Base-by-base conservation (phyloP, 30 jellyfish, hydroid and myxozoan genomes). In the Sanderia malayensis region DNA sequence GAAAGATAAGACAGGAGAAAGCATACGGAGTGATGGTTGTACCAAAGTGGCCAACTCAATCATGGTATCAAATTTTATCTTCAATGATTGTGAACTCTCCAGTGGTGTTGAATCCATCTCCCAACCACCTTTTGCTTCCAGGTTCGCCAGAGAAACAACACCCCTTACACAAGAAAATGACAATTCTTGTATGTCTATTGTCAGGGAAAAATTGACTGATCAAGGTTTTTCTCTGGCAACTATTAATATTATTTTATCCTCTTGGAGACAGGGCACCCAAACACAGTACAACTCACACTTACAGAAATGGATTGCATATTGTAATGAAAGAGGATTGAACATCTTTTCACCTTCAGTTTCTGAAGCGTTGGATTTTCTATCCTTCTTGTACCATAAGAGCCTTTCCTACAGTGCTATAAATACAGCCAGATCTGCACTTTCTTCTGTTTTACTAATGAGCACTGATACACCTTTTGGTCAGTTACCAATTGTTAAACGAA, bases 351-450 rank as follows among this genome's bases (percentile, higher is more conserved):
- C 87, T 32, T 2, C 66, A 32, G 66, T 61, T 6, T 17, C 69
- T 17, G 80, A 59, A 59, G 87, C 75, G 1, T 2, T 58, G 18
- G 79, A 60, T 59, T 75, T 75, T n/a, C 79, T 75, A 4, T 6
- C 59, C 7, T 2, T 31, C 31, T 31, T 58, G 6, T 75, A 2
- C 79, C 20, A 47, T 22, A 37, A 32, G 44, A 21, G 29, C 21
- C 28, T 31, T 13, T 73, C 77, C 30, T 59, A 60, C 45, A 75
- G 87, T 59, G 33, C 87, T 24, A 32, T 75, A 4, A 75, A 75
- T 24, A 75, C 87, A 10, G 87, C 80, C 45, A 58, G 79, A 37
- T 21, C 63, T 31, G 80, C 87, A 31, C 76, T 62, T 25, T 77
- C 89, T 4, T 74, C 79, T 41, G 52, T 77, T 37, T 29, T 62